Evolutionary conservation across 2,888 invertebrate species (phyloP).

Genomic region (Polylopha cassiicola): DNA sequence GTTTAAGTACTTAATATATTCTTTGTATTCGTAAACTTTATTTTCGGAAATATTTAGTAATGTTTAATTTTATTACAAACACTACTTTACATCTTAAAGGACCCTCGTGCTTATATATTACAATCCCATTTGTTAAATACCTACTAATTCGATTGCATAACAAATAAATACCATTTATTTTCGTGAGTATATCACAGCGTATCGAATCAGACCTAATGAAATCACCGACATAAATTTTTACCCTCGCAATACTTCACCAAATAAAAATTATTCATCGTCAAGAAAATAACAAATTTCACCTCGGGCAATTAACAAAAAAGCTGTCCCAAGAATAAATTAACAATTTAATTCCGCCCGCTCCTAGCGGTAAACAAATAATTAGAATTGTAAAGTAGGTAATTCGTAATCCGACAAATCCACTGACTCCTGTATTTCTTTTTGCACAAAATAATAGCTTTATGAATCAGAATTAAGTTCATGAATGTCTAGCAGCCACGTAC

Average conservation of each 20-base stretch:
- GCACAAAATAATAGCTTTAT: conserved; percentile 25
- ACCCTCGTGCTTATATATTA: conserved; percentile 6
- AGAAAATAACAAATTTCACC: conserved; percentile 24
- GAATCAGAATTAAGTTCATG: conserved; percentile 22
- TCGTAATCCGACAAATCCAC: conserved; percentile 44
- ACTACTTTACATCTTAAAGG: conserved; percentile 3
- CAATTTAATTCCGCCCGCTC: conserved; percentile 49
- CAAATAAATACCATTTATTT: too few relatives aligned
- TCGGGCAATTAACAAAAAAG: conserved; percentile 47
- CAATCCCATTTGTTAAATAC: not conserved
- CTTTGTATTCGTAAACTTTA: too few relatives aligned
- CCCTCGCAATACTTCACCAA: conserved; percentile 1
- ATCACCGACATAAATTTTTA: too few relatives aligned
- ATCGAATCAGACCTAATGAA: conserved; percentile 5
- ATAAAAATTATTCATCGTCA: conserved; percentile 16
- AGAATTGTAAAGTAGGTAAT: conserved; percentile 59
- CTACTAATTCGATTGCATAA: not conserved
- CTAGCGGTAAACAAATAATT: conserved; percentile 52
- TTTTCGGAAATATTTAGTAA: conserved; percentile 19
- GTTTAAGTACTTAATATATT: too few relatives aligned
- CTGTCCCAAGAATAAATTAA: conserved; percentile 55
- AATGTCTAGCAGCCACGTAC: conserved; percentile 20
- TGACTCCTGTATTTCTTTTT: conserved; percentile 28
- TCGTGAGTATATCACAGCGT: not conserved
- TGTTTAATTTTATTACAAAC: conserved; percentile 16